Percentiles rank a stretch among this genome's conserved stretches.
These are phyloP conservation scores for Scomber japonicus DNA, from an alignment of 2,113 vertebrate genomes.

Conservation along the genomic window DNA sequence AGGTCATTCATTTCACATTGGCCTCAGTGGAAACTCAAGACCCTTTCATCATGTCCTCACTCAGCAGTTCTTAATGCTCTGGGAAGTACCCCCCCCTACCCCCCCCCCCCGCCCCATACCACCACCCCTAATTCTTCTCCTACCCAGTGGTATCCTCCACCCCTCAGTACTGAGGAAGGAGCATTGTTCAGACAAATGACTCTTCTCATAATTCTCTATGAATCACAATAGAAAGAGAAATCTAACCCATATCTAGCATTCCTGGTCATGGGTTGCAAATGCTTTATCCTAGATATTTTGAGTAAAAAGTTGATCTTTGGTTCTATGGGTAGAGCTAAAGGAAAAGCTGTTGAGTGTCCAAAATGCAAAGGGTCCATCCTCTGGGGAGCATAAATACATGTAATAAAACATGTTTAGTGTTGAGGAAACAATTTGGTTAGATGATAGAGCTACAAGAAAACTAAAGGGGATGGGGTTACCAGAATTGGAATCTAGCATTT, in stretches of 20 bases:
- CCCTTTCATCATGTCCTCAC: constrained; percentile 61
- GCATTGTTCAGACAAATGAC: constrained; percentile 45
- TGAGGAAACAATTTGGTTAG: too few relatives aligned
- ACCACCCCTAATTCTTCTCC: constrained; percentile 28
- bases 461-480: too few relatives aligned
- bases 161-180: constrained; percentile 22
- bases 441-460: too few relatives aligned
- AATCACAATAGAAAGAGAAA: neutral
- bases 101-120: neutral
- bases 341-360: neutral
- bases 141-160: constrained; percentile 41
- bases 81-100: constrained; percentile 59
- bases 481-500: too few relatives aligned
- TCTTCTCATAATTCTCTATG: neutral
- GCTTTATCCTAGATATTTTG: neutral
- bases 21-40: constrained; percentile 44
- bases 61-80: constrained; percentile 61
- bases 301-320: neutral
- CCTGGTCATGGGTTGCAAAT: neutral
- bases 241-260: neutral
- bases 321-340: too few relatives aligned
- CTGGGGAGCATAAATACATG: neutral
- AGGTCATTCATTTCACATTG: constrained; percentile 52
- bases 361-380: too few relatives aligned
- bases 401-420: neutral